Conservation (phyloP, 2,888 invertebrate genomes). For the Dusona sp. region DNA sequence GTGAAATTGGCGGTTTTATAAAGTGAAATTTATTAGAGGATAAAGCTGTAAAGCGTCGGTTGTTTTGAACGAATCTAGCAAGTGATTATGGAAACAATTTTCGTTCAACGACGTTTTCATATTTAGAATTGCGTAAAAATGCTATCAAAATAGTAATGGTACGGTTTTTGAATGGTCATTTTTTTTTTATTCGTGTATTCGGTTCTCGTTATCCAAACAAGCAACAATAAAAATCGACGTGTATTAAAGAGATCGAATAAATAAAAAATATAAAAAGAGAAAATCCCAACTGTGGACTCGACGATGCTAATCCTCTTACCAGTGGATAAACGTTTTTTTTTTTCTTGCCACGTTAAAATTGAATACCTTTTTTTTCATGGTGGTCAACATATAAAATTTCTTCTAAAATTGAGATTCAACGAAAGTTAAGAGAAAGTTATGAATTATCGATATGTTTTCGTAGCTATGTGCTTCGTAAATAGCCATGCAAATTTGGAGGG, state of each 20-base stretch:
- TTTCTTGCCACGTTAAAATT: background rate
- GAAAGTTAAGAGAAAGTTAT: constrained; percentile 37
- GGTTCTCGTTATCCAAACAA: background rate
- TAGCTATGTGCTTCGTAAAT: constrained; percentile 2
- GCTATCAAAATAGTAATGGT: background rate
- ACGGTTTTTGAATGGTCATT: background rate
- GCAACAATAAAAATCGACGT: background rate
- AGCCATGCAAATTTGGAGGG: background rate
- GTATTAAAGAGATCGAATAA: background rate
- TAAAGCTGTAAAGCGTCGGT: background rate
- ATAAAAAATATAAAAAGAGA: background rate
- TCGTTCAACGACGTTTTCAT: background rate
- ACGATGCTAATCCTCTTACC: background rate
- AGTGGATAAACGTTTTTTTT: background rate
- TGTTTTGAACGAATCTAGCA: background rate
- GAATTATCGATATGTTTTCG: background rate
- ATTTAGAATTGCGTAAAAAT: background rate
- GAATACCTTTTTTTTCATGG: background rate
- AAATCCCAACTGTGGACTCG: background rate
- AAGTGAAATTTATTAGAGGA: background rate
- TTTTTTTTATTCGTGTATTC: background rate
- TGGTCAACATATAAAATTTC: background rate
- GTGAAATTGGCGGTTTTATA: background rate
- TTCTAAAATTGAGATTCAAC: background rate
- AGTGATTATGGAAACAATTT: background rate